Conservation (phyloP, 2,888 invertebrate genomes). For the Drepanosiphum platanoidis region DNA sequence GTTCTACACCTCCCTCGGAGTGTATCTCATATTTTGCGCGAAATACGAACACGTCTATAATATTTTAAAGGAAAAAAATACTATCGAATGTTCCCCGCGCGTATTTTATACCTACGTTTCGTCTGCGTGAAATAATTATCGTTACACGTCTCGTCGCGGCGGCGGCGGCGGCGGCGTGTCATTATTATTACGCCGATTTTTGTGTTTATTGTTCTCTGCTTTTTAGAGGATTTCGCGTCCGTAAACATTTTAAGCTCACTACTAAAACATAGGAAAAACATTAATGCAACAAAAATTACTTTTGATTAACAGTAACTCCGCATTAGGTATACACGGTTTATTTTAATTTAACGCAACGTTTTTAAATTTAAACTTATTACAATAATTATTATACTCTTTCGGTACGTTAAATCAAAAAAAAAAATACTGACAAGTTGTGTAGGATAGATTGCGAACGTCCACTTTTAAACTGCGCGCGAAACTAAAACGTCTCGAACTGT, state of each 20-base stretch:
- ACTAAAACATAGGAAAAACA: background rate
- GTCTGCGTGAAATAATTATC: background rate
- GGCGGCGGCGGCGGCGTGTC: background rate
- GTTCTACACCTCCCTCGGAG: background rate
- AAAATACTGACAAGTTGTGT: too few species aligned
- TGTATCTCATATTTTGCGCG: background rate
- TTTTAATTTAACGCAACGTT: too few species aligned
- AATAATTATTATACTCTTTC: too few species aligned
- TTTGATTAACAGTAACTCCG: background rate
- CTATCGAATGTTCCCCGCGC: background rate
- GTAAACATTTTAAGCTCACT: background rate
- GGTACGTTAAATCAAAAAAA: too few species aligned
- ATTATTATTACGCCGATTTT: background rate
- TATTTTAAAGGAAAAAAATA: too few species aligned
- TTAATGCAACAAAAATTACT: background rate
- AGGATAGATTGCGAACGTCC: too few species aligned
- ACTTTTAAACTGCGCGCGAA: too few species aligned
- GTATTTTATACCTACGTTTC: background rate
- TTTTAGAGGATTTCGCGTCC: background rate
- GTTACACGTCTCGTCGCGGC: too few species aligned
- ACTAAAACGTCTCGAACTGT: too few species aligned
- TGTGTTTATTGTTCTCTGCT: background rate
- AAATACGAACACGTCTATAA: background rate
- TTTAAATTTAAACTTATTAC: too few species aligned
- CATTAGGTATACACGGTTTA: background rate